Evolutionary conservation across 2,113 vertebrate species (phyloP).

Genomic region (Sigmodon hispidus): DNA sequence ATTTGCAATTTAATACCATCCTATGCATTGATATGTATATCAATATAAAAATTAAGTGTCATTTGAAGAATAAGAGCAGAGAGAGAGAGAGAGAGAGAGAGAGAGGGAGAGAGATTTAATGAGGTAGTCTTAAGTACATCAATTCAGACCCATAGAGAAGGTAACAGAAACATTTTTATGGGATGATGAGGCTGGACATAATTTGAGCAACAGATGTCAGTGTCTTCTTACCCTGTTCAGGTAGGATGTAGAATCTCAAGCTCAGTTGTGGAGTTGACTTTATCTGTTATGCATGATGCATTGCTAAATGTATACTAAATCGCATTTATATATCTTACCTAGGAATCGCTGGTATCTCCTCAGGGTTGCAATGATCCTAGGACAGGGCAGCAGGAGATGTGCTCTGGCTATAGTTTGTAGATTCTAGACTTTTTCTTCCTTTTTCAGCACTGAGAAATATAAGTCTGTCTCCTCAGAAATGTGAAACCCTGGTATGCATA

Average conservation of each 20-base stretch:
- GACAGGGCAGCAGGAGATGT: accelerated
- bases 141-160: not conserved
- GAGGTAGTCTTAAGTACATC: not conserved
- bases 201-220: constrained; percentile 39
- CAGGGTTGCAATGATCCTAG: accelerated
- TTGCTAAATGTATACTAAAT: not conserved
- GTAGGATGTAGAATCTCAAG: constrained; percentile 47
- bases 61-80: not conserved
- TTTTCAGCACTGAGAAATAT: not conserved
- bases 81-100: too few relatives aligned
- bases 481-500: not conserved
- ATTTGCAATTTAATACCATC: too few relatives aligned
- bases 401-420: not conserved
- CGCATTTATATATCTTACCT: accelerated
- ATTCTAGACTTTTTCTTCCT: not conserved
- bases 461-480: not conserved
- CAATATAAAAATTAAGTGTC: not conserved
- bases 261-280: not conserved
- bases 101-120: not conserved
- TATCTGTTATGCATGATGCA: not conserved
- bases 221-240: constrained; percentile 53
- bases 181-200: constrained; percentile 50
- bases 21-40: too few relatives aligned
- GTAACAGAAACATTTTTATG: constrained; percentile 25
- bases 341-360: not conserved